Base-by-base conservation (phyloP, 2,113 vertebrate species). In the Hemicordylus capensis region DNA sequence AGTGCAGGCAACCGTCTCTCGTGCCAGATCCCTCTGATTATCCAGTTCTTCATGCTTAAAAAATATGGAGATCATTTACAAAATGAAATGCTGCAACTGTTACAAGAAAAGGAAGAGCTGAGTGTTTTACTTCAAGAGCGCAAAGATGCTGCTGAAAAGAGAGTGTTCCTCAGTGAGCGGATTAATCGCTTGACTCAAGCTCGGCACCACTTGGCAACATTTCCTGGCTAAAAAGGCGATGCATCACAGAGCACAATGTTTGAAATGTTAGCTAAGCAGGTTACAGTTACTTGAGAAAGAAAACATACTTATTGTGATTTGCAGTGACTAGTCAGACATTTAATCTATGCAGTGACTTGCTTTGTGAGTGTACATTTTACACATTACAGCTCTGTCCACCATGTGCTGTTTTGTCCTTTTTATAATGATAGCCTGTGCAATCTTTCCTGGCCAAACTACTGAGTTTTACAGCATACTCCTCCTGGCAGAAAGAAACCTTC, bases 21-120 rank as follows among this genome's bases (percentile, higher is more conserved):
- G 48, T 97, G 96, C 76, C 98, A 98, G 89, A 90, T 98, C 85
- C 97, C 98, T 0, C 87, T 98, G 80, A 95, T 97, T 89, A 96
- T 99, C 84, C 96, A 97, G 80, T 98, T 96, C 91, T 94, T 92
- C 85, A 77, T 97, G 42, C 93, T 99, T 46, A 93, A 95, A 48
- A 95, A 97, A 61, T 93, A 91, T 0, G 96, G 96, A 0, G 22
- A 78, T 0, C 61, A 92, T 11, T 88, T 99, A 72, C 96, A 98
- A 85, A 96, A 93, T 20, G 76, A 91, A 74, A 97, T 97, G 97
- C 77, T 98, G 56, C 96, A 97, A 58, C 93, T 98, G 56, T 67
- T 98, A 19, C 98, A 98, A 85, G 93, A 96, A 1, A 92, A 75
- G 72, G 91, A 96, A 1, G 87, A 77, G 2, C 10, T 93, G 2